A percentile compares a stretch with the other conserved stretches of the same genome.
Conservation (phyloP, 2,797 vertebrate genomes). For the Dermochelys coriacea region DNA sequence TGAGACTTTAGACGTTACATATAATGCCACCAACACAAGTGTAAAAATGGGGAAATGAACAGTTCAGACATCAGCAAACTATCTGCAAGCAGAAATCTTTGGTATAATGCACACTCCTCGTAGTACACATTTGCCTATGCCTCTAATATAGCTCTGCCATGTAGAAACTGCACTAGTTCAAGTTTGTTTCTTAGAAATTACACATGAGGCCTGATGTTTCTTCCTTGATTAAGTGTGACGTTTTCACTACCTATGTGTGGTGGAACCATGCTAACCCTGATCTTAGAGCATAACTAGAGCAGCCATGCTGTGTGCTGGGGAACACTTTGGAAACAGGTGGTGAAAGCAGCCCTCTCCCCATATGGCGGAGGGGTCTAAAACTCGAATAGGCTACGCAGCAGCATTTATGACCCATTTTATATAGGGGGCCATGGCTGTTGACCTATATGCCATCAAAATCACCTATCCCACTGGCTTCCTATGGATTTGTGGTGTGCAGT, state of each 20-base stretch:
- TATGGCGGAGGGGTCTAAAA: neutral
- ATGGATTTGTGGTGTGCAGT: neutral
- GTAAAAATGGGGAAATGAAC: neutral
- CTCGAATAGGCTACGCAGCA: neutral
- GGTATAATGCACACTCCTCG: fast-evolving
- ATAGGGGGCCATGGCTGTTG: fast-evolving
- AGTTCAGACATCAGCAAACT: neutral
- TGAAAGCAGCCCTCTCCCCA: neutral
- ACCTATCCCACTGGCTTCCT: neutral
- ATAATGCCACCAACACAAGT: neutral
- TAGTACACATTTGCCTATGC: neutral
- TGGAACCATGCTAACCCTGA: neutral
- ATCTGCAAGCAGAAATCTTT: neutral
- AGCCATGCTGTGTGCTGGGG: neutral
- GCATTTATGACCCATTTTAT: neutral
- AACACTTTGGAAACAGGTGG: neutral
- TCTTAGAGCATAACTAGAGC: neutral
- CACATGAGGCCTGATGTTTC: neutral
- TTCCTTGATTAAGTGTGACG: neutral
- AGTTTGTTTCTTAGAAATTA: neutral
- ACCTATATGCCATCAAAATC: fast-evolving
- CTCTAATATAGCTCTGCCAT: neutral
- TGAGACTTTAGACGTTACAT: neutral
- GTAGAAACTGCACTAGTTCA: neutral
- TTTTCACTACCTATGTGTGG: neutral